A percentile compares a stretch with the other conserved stretches of the same genome.
These are phyloP conservation scores for Microtus ochrogaster DNA, from an alignment of 2,113 vertebrate genomes.

Conservation along the genomic window DNA sequence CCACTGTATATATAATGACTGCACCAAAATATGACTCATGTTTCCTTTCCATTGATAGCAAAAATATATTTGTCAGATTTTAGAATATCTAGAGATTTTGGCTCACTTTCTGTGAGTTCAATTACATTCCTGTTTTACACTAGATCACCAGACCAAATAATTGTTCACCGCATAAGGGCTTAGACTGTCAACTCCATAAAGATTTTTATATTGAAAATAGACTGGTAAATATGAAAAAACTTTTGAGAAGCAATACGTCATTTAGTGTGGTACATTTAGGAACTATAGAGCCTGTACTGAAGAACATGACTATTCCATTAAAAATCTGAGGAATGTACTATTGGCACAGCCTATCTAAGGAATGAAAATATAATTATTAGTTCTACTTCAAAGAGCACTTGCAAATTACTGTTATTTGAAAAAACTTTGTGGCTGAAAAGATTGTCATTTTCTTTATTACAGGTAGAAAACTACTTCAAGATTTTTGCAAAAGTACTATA, in stretches of 20 bases:
- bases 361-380: conserved; percentile 59
- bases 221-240: not conserved
- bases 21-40: fast-evolving
- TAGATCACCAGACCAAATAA: too few species aligned
- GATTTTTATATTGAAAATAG: not conserved
- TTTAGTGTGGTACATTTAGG: not conserved
- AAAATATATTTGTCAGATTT: not conserved
- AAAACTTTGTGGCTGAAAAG: conserved; percentile 50
- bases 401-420: conserved; percentile 63
- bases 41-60: fast-evolving
- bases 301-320: not conserved
- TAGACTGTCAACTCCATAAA: not conserved
- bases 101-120: not conserved
- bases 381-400: conserved; percentile 58
- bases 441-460: conserved; percentile 54
- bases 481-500: conserved; percentile 6
- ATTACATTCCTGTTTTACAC: not conserved
- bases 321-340: conserved; percentile 60
- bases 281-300: not conserved
- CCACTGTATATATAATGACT: not conserved
- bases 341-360: conserved; percentile 9
- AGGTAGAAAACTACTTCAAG: not conserved
- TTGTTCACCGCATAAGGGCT: not conserved
- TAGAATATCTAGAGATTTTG: not conserved
- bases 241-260: not conserved